These are phyloP conservation scores for Mionectes macconnelli DNA, from an alignment of 2,113 vertebrate genomes.

Conservation along the genomic window DNA sequence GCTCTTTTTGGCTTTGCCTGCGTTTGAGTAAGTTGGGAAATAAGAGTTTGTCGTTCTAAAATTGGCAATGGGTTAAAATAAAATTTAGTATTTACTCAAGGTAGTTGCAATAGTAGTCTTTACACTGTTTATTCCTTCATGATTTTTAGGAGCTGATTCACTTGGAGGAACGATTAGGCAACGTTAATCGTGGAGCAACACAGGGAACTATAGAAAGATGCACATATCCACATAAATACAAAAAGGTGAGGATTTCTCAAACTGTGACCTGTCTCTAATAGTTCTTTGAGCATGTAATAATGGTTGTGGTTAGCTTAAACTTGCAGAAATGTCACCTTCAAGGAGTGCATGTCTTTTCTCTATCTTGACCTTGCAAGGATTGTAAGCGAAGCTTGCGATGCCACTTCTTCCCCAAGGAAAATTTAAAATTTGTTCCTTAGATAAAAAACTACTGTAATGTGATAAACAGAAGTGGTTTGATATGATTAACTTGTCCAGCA, in stretches of 20 bases:
- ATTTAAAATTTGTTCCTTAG: not conserved
- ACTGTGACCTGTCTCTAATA: not conserved
- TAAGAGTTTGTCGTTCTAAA: not conserved
- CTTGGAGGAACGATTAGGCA: slow-evolving; percentile 95
- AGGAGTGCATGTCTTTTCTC: not conserved
- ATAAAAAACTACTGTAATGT: not conserved
- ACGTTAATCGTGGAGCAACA: slow-evolving; percentile 97
- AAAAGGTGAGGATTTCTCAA: slow-evolving; percentile 85
- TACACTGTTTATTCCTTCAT: slow-evolving; percentile 43
- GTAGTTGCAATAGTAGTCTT: not conserved
- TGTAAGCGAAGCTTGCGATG: not conserved
- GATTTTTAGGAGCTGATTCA: slow-evolving; percentile 92
- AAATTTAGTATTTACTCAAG: not conserved
- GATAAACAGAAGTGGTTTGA: not conserved
- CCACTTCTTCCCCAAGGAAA: not conserved
- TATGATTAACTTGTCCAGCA: not conserved
- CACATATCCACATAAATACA: slow-evolving; percentile 99
- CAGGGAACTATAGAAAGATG: slow-evolving; percentile 99
- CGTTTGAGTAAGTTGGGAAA: not conserved
- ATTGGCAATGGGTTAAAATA: not conserved
- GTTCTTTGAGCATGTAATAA: not conserved
- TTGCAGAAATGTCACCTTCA: not conserved
- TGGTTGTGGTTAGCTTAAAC: not conserved
- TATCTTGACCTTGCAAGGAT: not conserved
- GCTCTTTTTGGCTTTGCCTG: not conserved